Percentiles rank a stretch among this genome's conserved stretches.
Evolutionary conservation across 2,888 invertebrate genomes (phyloP).

Genomic region (Volucella inanis): DNA sequence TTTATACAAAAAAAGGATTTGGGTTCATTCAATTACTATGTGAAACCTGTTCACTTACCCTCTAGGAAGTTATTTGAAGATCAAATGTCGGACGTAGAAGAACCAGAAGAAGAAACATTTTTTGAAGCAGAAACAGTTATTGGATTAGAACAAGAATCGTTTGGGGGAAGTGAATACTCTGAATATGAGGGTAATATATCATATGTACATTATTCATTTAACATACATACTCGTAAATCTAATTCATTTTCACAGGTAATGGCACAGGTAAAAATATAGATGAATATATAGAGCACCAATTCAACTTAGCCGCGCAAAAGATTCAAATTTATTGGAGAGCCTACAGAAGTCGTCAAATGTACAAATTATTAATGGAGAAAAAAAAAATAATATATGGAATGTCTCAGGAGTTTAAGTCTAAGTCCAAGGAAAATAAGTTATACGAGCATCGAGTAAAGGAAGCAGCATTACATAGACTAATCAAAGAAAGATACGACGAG

Average conservation of each 20-base stretch:
- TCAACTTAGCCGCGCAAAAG: slow-evolving; percentile 75
- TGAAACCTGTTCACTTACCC: slow-evolving; percentile 30
- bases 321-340: slow-evolving; percentile 79
- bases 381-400: slow-evolving; percentile 82
- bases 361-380: slow-evolving; percentile 65
- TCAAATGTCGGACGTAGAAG: slow-evolving; percentile 24
- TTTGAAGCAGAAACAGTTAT: not conserved
- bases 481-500: slow-evolving; percentile 77
- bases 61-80: not conserved
- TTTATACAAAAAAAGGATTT: slow-evolving; percentile 57
- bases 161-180: slow-evolving; percentile 5
- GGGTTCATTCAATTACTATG: slow-evolving; percentile 56
- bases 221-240: too few species aligned
- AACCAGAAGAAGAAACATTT: not conserved
- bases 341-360: slow-evolving; percentile 76
- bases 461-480: slow-evolving; percentile 42
- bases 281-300: not conserved
- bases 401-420: slow-evolving; percentile 79
- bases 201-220: not conserved
- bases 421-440: slow-evolving; percentile 78
- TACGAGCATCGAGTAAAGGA: slow-evolving; percentile 76
- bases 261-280: not conserved
- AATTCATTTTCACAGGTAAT: slow-evolving; percentile 3
- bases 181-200: slow-evolving; percentile 1
- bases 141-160: slow-evolving; percentile 19